phyloP scores from a whole-genome alignment of 92 coral and sea anemone species.

The Epizoanthus scotinus region DNA sequence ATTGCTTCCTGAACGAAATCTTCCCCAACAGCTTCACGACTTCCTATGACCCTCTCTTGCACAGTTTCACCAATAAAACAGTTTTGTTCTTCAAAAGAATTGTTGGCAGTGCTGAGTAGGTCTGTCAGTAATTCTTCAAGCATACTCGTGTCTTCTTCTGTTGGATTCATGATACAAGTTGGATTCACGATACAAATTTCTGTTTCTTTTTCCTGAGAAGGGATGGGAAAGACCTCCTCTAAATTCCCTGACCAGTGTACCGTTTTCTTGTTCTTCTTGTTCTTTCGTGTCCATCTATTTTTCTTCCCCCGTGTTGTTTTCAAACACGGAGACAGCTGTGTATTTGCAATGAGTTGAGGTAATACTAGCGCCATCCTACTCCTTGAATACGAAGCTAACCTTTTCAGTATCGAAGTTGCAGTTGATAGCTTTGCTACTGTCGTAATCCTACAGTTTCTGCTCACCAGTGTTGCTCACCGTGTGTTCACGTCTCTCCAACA shows the following conservation, averaged over 20 bases:
- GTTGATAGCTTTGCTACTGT: too few species aligned
- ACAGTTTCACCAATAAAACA: neutral
- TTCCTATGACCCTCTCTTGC: too few species aligned
- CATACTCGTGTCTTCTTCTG: neutral
- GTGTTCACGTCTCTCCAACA: too few species aligned
- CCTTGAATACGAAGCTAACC: too few species aligned
- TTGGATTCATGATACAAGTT: neutral
- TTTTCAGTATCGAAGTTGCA: too few species aligned
- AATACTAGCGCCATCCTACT: too few species aligned
- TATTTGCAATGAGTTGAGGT: neutral
- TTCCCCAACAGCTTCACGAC: too few species aligned
- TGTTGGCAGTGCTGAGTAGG: conserved; percentile 8
- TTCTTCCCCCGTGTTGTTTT: neutral
- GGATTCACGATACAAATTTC: neutral
- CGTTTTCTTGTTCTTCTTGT: conserved; percentile 11
- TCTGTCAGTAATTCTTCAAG: conserved; percentile 4
- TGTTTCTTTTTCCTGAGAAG: conserved; percentile 8
- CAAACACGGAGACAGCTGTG: conserved; percentile 5
- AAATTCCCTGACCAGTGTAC: conserved; percentile 31
- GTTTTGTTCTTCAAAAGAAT: neutral
- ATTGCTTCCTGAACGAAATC: too few species aligned
- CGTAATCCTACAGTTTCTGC: too few species aligned
- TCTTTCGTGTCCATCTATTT: conserved; percentile 1
- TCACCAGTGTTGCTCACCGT: too few species aligned
- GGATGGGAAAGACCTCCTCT: conserved; percentile 8